Conservation (phyloP, 2,113 vertebrate genomes). For the Bungarus multicinctus region DNA sequence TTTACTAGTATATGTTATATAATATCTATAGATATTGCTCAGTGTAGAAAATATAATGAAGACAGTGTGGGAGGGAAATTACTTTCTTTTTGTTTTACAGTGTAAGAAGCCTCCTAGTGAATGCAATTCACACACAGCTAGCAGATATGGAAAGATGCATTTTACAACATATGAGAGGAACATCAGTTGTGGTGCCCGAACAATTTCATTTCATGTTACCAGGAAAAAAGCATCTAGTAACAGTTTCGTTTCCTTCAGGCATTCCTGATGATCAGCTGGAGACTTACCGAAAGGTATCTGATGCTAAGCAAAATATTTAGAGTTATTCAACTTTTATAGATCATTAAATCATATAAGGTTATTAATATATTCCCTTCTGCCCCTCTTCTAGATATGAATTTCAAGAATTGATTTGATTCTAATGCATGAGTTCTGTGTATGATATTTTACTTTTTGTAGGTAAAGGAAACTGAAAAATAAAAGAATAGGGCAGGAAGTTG, state of each 20-base stretch:
- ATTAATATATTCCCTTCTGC: background rate
- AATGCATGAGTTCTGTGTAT: background rate
- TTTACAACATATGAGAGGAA: conserved; percentile 81
- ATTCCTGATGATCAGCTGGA: conserved; percentile 82
- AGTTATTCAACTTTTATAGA: background rate
- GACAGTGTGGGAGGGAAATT: background rate
- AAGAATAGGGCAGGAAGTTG: background rate
- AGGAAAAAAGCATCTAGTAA: conserved; percentile 74
- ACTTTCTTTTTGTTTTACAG: conserved; percentile 60
- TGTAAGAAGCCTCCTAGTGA: conserved; percentile 76
- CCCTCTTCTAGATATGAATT: background rate
- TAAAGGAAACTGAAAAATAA: background rate
- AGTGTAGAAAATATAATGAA: background rate
- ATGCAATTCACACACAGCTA: conserved; percentile 80
- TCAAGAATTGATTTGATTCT: background rate
- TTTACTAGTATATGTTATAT: background rate
- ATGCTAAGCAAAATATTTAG: background rate
- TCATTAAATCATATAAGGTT: background rate
- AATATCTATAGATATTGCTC: background rate
- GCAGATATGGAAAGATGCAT: conserved; percentile 87
- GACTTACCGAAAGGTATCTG: conserved; percentile 76
- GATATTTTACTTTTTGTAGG: background rate
- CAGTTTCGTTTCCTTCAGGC: conserved; percentile 84
- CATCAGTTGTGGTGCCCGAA: conserved; percentile 81
- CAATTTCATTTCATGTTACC: conserved; percentile 90